Evolutionary conservation across 2,797 vertebrate genomes (phyloP).

Genomic region (Champsocephalus gunnari): DNA sequence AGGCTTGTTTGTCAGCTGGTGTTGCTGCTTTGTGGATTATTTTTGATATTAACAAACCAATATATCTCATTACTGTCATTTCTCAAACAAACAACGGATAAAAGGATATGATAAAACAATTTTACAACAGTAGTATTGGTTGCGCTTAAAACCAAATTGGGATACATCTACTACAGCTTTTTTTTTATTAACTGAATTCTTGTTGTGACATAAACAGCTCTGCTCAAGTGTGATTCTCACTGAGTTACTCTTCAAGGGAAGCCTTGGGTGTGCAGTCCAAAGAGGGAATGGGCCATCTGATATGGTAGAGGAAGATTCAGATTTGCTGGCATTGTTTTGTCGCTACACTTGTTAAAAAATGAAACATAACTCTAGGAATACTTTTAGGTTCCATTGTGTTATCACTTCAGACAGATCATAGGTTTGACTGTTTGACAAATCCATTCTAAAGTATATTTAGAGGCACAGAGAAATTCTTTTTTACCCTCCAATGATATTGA

Average conservation of each 20-base stretch:
- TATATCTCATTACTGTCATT: not conserved
- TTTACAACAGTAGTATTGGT: too few relatives aligned
- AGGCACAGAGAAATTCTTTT: slow-evolving; percentile 10
- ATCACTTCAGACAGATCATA: slow-evolving; percentile 16
- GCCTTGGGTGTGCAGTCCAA: slow-evolving; percentile 1
- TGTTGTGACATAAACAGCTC: slow-evolving; percentile 11
- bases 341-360: slow-evolving; percentile 2
- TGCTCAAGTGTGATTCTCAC: slow-evolving; percentile 7
- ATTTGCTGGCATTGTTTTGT: slow-evolving; percentile 11
- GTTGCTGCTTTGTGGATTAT: not conserved
- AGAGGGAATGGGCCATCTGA: slow-evolving; percentile 27
- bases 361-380: slow-evolving; percentile 7
- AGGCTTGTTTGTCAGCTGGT: slow-evolving; percentile 11
- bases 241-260: slow-evolving; percentile 21
- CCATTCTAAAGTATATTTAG: slow-evolving; percentile 17
- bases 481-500: slow-evolving; percentile 48
- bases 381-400: slow-evolving; percentile 4
- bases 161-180: not conserved
- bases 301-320: slow-evolving; percentile 21
- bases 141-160: not conserved
- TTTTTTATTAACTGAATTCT: slow-evolving; percentile 3
- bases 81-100: not conserved
- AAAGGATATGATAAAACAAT: not conserved
- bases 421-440: slow-evolving; percentile 24
- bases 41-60: slow-evolving; percentile 12